phyloP scores from a whole-genome alignment of 1,140 invertebrate genomes.

The Vollenhovia emeryi region DNA sequence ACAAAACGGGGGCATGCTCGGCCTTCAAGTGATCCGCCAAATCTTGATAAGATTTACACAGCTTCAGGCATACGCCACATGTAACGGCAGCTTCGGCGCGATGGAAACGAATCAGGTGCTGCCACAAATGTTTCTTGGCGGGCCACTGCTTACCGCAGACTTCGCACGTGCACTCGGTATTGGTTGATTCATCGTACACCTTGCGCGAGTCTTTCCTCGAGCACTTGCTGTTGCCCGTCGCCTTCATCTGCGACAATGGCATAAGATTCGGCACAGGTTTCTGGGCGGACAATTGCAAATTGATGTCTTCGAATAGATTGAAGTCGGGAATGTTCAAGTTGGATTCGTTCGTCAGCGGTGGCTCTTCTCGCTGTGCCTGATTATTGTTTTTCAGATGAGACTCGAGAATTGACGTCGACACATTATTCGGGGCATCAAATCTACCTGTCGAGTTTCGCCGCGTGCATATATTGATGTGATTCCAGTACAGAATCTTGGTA shows the following conservation, averaged over 20 bases:
- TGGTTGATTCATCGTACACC: constrained; percentile 83
- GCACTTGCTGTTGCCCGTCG: constrained; percentile 76
- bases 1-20: constrained; percentile 84
- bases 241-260: constrained; percentile 77
- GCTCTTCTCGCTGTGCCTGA: constrained; percentile 81
- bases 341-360: constrained; percentile 72
- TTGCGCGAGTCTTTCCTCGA: constrained; percentile 84
- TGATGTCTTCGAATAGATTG: constrained; percentile 84
- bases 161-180: constrained; percentile 85
- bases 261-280: constrained; percentile 83
- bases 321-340: constrained; percentile 84
- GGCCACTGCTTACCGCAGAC: constrained; percentile 88
- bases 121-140: constrained; percentile 88
- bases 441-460: constrained; percentile 53
- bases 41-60: constrained; percentile 85
- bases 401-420: constrained; percentile 79
- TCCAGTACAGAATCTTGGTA: constrained; percentile 81
- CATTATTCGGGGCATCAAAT: constrained; percentile 20
- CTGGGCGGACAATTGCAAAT: constrained; percentile 81
- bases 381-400: constrained; percentile 83
- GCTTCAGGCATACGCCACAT: constrained; percentile 87
- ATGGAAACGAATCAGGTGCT: constrained; percentile 88
- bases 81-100: constrained; percentile 86
- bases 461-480: constrained; percentile 78
- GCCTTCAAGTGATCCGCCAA: constrained; percentile 86